Conservation (phyloP, 2,113 vertebrate species). For the Sminthopsis crassicaudata region DNA sequence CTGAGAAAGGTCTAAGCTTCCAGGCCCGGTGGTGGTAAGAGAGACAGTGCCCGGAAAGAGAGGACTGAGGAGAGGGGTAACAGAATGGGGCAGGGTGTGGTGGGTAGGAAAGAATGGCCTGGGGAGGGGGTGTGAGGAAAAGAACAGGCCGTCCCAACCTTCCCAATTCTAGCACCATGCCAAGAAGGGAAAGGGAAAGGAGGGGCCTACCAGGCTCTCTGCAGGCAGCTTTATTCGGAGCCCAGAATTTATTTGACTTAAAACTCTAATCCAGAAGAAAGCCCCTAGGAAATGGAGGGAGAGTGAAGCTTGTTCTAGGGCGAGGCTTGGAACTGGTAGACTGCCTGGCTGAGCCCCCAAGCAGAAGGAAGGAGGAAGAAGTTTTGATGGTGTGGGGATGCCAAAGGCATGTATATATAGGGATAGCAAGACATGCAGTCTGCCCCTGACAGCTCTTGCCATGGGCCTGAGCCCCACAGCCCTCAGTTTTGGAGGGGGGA, state of each 20-base stretch:
- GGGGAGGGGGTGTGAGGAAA: rapidly evolving
- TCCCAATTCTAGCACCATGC: background rate
- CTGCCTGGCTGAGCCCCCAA: background rate
- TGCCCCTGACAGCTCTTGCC: background rate
- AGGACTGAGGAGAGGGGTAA: no score
- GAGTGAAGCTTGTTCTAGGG: background rate
- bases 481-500: background rate
- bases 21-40: background rate
- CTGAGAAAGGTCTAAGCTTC: background rate
- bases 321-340: background rate
- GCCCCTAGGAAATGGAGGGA: constrained; percentile 23
- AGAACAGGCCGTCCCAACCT: background rate
- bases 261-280: constrained; percentile 59
- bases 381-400: background rate
- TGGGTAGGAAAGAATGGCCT: background rate
- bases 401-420: background rate
- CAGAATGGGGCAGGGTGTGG: background rate
- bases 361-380: background rate
- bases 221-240: constrained; percentile 51
- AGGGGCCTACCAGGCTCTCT: background rate
- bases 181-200: background rate
- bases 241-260: constrained; percentile 60
- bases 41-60: background rate
- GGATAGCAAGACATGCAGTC: background rate
- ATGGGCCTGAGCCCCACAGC: background rate